phyloP scores from a whole-genome alignment of 2,113 vertebrate species.

The Callocephalon fimbriatum region DNA sequence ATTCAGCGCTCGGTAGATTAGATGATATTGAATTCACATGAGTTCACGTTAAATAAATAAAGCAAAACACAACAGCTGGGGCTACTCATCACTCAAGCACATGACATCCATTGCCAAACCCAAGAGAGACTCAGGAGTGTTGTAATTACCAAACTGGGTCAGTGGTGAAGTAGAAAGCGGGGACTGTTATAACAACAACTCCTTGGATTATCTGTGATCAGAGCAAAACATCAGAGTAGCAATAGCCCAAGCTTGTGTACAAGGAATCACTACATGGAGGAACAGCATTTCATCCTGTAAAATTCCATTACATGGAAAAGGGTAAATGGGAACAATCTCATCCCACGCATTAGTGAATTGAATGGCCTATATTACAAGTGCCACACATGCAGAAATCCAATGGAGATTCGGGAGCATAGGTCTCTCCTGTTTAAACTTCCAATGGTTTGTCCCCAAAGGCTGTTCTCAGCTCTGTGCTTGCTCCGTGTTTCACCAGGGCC shows the following conservation, averaged over 20 bases:
- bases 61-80: constrained; percentile 60
- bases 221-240: not conserved
- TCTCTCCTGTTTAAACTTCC: not conserved
- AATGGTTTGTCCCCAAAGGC: not conserved
- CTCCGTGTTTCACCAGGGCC: not conserved
- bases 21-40: constrained; percentile 58
- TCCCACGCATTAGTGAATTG: not conserved
- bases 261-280: not conserved
- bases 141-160: constrained; percentile 37
- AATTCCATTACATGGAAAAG: not conserved
- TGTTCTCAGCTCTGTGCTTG: not conserved
- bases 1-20: not conserved
- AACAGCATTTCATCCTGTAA: not conserved
- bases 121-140: not conserved
- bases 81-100: constrained; percentile 45
- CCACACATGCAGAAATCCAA: not conserved
- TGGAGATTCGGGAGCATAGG: not conserved
- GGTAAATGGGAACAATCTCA: not conserved
- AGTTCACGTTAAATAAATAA: constrained; percentile 58
- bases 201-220: not conserved
- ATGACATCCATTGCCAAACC: constrained; percentile 49
- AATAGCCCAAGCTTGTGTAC: not conserved
- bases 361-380: not conserved
- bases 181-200: not conserved
- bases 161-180: constrained; percentile 26